Conservation (phyloP, 2,888 invertebrate species). For the Clostera curtula region DNA sequence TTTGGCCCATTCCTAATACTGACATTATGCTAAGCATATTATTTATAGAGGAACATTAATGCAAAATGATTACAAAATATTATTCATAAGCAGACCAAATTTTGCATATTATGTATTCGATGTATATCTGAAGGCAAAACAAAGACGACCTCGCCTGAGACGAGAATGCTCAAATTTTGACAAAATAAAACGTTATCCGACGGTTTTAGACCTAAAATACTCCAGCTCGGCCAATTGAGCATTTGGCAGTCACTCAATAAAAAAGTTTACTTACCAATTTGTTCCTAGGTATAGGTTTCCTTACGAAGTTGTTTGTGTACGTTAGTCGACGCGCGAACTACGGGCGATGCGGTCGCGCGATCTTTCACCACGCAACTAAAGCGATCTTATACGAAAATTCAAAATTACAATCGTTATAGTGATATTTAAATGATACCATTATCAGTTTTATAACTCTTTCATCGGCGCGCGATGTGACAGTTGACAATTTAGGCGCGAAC, state of each 20-base stretch:
- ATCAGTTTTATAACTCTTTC: constrained; percentile 33
- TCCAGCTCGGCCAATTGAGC: neutral
- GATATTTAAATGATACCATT: constrained; percentile 38
- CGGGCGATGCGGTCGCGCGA: constrained; percentile 39
- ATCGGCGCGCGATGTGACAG: constrained; percentile 30
- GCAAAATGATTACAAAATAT: too few species aligned
- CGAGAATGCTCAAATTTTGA: constrained; percentile 9
- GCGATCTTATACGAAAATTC: constrained; percentile 28
- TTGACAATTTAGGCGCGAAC: constrained; percentile 26
- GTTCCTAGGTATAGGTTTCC: constrained; percentile 18
- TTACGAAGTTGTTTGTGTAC: constrained; percentile 16
- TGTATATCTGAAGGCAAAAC: too few species aligned
- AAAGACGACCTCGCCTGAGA: too few species aligned
- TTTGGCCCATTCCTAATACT: too few species aligned
- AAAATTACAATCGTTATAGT: constrained; percentile 32
- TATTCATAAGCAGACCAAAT: too few species aligned
- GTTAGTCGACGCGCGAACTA: constrained; percentile 28
- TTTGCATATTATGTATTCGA: too few species aligned
- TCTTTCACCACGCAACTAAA: constrained; percentile 18
- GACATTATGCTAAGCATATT: too few species aligned
- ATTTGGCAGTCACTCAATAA: constrained; percentile 8
- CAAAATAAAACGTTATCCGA: constrained; percentile 8
- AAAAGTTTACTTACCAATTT: constrained; percentile 14
- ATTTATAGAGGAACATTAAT: too few species aligned
- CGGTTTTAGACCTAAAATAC: constrained; percentile 9